phyloP scores from a whole-genome alignment of 1,140 invertebrate species.

The Drosophila melanica region DNA sequence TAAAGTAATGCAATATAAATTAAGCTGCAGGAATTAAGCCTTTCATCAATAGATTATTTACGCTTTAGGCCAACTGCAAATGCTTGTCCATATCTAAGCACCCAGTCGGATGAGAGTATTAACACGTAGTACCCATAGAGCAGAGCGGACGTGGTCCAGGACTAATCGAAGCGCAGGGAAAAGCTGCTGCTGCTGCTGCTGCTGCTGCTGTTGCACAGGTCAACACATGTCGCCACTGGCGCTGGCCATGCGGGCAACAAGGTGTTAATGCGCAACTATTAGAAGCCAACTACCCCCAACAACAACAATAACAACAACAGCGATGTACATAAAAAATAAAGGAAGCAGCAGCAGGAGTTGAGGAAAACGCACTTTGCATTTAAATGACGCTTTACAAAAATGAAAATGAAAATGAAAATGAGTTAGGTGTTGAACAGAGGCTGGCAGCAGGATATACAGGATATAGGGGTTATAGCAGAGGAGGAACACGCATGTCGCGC shows the following conservation, averaged over 20 bases:
- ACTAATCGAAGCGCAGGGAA: conserved; percentile 21
- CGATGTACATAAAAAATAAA: not conserved
- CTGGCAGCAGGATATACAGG: no score
- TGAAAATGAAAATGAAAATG: conserved; percentile 38
- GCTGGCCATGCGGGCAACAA: conserved; percentile 65
- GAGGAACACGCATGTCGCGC: conserved; percentile 39
- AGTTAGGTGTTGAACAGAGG: conserved; percentile 1
- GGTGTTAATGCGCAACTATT: conserved; percentile 77
- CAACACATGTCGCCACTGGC: conserved; percentile 59
- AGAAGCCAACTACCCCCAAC: conserved; percentile 54
- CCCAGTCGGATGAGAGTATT: not conserved
- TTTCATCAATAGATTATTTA: no score
- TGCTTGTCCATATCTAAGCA: no score
- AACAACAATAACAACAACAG: not conserved
- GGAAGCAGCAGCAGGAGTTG: not conserved
- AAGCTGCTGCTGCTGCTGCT: not conserved
- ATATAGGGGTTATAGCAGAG: conserved; percentile 8
- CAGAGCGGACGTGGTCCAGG: conserved; percentile 2
- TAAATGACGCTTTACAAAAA: conserved; percentile 72
- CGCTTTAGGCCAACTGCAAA: no score
- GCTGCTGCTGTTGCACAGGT: conserved; percentile 40
- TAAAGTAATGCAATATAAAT: no score
- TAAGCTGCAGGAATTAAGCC: no score
- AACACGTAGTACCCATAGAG: conserved; percentile 23
- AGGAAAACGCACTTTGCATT: conserved; percentile 62